Conservation (phyloP, 1,140 invertebrate genomes). For the Aphaenogaster floridana region DNA sequence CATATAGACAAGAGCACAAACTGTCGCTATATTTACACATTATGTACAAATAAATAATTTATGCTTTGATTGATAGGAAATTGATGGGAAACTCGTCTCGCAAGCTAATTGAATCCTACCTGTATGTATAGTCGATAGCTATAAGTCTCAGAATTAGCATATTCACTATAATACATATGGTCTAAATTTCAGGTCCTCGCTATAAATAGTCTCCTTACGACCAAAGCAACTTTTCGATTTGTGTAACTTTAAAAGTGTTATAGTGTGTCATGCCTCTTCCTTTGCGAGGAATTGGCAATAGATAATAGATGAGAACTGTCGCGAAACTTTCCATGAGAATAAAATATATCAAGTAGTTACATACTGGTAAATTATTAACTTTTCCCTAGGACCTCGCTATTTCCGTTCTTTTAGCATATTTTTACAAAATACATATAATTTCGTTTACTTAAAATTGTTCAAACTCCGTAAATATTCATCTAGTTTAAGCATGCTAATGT, state of each 20-base stretch:
- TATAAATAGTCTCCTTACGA: neutral
- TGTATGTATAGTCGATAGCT: neutral
- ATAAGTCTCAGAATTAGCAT: slow-evolving; percentile 34
- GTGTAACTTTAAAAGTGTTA: neutral
- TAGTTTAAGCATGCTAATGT: neutral
- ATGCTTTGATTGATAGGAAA: slow-evolving; percentile 55
- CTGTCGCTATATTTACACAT: slow-evolving; percentile 79
- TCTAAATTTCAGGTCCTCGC: neutral
- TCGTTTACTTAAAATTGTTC: neutral
- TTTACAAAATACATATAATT: slow-evolving; percentile 17
- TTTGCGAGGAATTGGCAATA: neutral
- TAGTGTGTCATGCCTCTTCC: neutral
- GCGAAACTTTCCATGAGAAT: neutral
- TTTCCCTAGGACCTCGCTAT: neutral
- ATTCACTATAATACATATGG: neutral
- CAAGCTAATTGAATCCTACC: slow-evolving; percentile 26
- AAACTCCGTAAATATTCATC: neutral
- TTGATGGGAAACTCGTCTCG: slow-evolving; percentile 39
- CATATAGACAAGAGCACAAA: slow-evolving; percentile 71
- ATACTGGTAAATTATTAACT: neutral
- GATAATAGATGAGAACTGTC: neutral
- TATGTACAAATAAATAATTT: slow-evolving; percentile 85
- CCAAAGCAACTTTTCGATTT: neutral
- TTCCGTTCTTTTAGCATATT: neutral
- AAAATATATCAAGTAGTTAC: neutral